Evolutionary conservation across 1,140 invertebrate genomes (phyloP).

Genomic region (Lucilia cuprina): DNA sequence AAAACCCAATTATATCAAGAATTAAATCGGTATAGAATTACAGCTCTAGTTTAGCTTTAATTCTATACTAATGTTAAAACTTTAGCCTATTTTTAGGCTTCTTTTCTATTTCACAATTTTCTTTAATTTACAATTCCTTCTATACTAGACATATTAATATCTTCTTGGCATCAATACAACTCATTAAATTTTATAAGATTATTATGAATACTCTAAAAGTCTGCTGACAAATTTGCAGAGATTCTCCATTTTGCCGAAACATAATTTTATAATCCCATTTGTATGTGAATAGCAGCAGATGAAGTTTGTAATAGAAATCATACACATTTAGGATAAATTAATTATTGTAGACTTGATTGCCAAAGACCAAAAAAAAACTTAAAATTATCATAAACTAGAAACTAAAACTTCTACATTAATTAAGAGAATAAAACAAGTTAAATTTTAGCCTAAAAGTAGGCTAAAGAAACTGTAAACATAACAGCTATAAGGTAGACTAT

Average conservation of each 20-base stretch:
- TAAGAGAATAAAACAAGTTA: not conserved
- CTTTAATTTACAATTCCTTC: not conserved
- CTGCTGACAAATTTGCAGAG: no score
- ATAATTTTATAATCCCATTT: not conserved
- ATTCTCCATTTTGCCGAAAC: not conserved
- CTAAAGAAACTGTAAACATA: not conserved
- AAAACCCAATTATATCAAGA: no score
- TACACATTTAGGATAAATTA: no score
- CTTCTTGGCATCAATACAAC: not conserved
- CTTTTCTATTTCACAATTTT: no score
- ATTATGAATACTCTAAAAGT: not conserved
- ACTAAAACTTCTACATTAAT: not conserved
- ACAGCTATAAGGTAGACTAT: no score
- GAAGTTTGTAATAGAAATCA: not conserved
- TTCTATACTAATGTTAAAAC: no score
- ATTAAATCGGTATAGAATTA: no score
- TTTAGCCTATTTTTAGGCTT: not conserved
- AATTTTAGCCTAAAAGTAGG: not conserved
- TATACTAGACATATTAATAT: not conserved
- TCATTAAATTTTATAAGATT: slow-evolving; percentile 4
- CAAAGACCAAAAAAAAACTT: not conserved
- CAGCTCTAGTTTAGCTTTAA: not conserved
- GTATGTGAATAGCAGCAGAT: not conserved
- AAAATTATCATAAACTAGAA: slow-evolving; percentile 1
- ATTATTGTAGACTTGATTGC: no score